Base-by-base conservation (phyloP, 1,140 invertebrate species). In the Trichogramma pretiosum region DNA sequence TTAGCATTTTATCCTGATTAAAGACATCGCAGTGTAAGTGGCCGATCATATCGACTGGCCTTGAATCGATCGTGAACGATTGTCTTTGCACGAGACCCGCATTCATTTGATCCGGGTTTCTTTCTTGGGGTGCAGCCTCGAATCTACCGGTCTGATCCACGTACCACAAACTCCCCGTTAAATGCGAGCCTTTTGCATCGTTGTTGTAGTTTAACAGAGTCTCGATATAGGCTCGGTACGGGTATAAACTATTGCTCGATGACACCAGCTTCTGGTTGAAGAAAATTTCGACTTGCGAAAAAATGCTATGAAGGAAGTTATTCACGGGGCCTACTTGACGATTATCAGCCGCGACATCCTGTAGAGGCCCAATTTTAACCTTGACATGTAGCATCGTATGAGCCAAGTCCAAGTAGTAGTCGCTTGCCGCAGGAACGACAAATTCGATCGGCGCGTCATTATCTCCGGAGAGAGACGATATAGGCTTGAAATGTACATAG, bases 141-240 rank as follows among this genome's bases (percentile, higher is more conserved):
- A 54, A 56, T 35, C 47, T 24, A 17, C 30, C 34, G n/a, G 41
- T 11, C 28, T 28, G 44, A 55, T 60, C 53, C 26, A 30, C 44
- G 40, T 35, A 50, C 44, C 56, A 56, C 26, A 67, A 30, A 14
- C 53, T 48, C 48, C 56, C 60, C 28, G 54, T 59, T 1, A 70
- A 56, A 58, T 70, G 63, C 0, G 62, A 65, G n/a, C 58, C 44
- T 57, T 70, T 72, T 11, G 66, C 67, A 18, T 53, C 56, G 16
- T 46, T 45, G 8, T 55, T 58, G 59, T 71, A 74, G 52, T 59
- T 59, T 5, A 67, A 49, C 7, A 68, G 38, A 5, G 60, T 71
- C 60, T 75, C 68, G 7, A 75, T 59, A 34, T 73, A 73, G 3
- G 63, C 60, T 40, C 63, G 48, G 53, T 69, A 73, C 16, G 60